Conservation (phyloP, 2,888 invertebrate species). For the Agrotis exclamationis region DNA sequence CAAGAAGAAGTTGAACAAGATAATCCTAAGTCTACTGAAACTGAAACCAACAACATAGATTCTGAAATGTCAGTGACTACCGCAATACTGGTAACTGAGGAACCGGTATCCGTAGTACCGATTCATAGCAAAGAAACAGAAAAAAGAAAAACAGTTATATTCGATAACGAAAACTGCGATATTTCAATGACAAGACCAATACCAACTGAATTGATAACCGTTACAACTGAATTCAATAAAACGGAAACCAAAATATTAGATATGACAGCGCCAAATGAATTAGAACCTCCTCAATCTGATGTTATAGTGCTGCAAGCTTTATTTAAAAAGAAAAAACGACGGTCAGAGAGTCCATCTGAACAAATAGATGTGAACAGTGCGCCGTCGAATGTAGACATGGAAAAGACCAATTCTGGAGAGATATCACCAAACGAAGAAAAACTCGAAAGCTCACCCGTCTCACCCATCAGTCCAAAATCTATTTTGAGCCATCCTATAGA, state of each 20-base stretch:
- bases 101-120: neutral
- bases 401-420: neutral
- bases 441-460: no score
- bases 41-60: neutral
- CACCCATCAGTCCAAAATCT: no score
- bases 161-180: slow-evolving; percentile 35
- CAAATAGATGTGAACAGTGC: no score
- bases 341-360: no score
- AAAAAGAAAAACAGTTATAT: slow-evolving; percentile 23
- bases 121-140: slow-evolving; percentile 19
- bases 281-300: slow-evolving; percentile 36
- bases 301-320: slow-evolving; percentile 64
- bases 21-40: neutral
- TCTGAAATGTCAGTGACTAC: slow-evolving; percentile 31
- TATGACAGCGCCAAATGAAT: slow-evolving; percentile 8
- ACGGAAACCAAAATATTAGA: slow-evolving; percentile 13
- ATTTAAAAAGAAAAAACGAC: neutral
- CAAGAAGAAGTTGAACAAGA: neutral
- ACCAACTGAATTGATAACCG: slow-evolving; percentile 37
- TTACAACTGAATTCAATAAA: slow-evolving; percentile 23
- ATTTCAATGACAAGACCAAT: slow-evolving; percentile 54
- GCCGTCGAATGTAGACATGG: neutral
- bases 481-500: no score
- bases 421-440: no score
- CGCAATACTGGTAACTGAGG: neutral